phyloP scores from a whole-genome alignment of 2,113 vertebrate genomes.

The Atrichornis clamosus region DNA sequence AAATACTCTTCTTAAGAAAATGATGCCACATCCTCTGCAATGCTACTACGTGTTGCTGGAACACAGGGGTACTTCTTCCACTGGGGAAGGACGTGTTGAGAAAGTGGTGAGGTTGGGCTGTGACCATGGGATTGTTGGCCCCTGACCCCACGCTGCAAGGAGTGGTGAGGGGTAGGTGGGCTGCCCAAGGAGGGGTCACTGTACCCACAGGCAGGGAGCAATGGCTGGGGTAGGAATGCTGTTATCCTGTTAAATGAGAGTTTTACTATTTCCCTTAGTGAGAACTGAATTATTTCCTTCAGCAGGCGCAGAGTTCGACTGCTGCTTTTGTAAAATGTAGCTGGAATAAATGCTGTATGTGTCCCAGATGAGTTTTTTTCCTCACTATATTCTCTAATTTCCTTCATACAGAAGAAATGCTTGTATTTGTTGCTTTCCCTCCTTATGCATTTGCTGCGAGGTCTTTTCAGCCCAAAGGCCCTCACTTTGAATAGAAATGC shows the following conservation, averaged over 20 bases:
- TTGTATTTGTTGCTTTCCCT: neutral
- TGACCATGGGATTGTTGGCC: accelerated
- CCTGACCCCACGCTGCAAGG: neutral
- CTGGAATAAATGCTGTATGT: neutral
- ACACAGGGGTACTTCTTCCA: neutral
- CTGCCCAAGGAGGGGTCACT: neutral
- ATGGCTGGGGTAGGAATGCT: neutral
- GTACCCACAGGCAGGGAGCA: neutral
- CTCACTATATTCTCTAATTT: neutral
- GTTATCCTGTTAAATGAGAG: neutral
- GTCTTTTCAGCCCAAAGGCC: neutral
- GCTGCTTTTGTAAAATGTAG: neutral
- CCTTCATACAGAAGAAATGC: neutral
- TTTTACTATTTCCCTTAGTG: neutral
- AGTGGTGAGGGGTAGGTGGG: neutral
- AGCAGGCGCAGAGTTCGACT: neutral
- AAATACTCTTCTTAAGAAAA: neutral
- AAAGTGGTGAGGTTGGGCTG: neutral
- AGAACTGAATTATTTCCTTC: neutral
- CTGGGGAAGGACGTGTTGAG: neutral
- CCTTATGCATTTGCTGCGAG: neutral
- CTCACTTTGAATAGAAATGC: neutral
- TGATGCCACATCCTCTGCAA: neutral
- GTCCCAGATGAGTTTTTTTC: neutral
- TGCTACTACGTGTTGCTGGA: accelerated